These are phyloP conservation scores for Pemphigus obesinymphae DNA, from an alignment of 1,140 invertebrate species.

Conservation along the genomic window DNA sequence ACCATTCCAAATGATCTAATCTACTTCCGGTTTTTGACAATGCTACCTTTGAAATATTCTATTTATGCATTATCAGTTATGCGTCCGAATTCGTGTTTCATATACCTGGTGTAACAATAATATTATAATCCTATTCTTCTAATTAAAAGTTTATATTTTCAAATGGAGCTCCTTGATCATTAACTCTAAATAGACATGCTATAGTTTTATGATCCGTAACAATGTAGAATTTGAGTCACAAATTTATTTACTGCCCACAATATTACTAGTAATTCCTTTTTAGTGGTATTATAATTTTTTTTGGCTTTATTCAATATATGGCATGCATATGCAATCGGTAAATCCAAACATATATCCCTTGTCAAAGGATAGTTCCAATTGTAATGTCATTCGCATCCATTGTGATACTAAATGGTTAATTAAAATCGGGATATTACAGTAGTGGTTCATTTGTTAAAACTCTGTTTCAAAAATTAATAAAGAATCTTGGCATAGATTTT, in stretches of 20 bases:
- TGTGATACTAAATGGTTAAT: conserved; percentile 54
- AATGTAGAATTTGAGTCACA: conserved; percentile 52
- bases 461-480: conserved; percentile 46
- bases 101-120: too few species aligned
- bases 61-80: too few species aligned
- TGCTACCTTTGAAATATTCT: too few species aligned
- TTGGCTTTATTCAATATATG: conserved; percentile 51
- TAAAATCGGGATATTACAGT: conserved; percentile 50
- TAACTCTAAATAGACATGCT: conserved; percentile 52
- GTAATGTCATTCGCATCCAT: conserved; percentile 56
- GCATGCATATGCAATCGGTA: conserved; percentile 51
- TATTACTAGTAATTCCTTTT: conserved; percentile 51
- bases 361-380: conserved; percentile 51
- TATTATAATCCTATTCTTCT: too few species aligned
- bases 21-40: too few species aligned
- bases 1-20: too few species aligned
- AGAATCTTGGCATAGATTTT: neutral
- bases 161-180: conserved; percentile 53
- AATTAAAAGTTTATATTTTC: too few species aligned
- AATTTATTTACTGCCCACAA: conserved; percentile 53
- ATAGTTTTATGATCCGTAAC: conserved; percentile 56
- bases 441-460: conserved; percentile 46
- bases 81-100: conserved; percentile 41
- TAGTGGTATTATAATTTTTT: conserved; percentile 52
- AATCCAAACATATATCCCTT: conserved; percentile 33